Conservation (phyloP, 2,113 vertebrate species). For the Hydrochoerus hydrochaeris region DNA sequence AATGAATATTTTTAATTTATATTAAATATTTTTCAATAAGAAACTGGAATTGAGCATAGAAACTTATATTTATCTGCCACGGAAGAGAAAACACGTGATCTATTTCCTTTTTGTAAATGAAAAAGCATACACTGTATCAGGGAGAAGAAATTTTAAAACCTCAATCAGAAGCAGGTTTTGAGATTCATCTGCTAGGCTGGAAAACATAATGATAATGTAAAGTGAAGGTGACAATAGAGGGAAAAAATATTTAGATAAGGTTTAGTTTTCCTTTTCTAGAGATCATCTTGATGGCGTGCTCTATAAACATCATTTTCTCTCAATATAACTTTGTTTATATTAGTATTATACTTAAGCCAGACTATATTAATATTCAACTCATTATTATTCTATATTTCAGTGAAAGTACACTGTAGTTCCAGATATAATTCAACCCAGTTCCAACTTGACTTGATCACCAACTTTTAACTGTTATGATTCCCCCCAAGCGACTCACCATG, state of each 20-base stretch:
- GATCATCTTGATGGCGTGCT: constrained; percentile 63
- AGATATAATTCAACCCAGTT: constrained; percentile 60
- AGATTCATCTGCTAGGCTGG: constrained; percentile 62
- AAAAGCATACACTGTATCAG: constrained; percentile 52
- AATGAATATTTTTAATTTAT: constrained; percentile 62
- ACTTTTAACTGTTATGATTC: neutral
- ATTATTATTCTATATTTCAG: constrained; percentile 75
- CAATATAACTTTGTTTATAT: constrained; percentile 80
- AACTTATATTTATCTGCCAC: constrained; percentile 32
- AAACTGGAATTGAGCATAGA: constrained; percentile 58
- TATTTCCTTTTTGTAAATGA: constrained; percentile 60
- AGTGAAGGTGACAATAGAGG: constrained; percentile 54
- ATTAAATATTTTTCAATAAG: constrained; percentile 67
- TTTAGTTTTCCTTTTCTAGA: constrained; percentile 66
- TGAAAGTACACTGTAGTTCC: constrained; percentile 52
- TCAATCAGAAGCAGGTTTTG: constrained; percentile 67
- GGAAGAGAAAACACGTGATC: constrained; percentile 57
- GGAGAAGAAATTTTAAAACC: constrained; percentile 21
- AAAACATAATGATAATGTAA: constrained; percentile 68
- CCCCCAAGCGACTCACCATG: neutral
- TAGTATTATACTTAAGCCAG: constrained; percentile 77
- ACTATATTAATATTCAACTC: constrained; percentile 77
- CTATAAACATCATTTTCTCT: constrained; percentile 78
- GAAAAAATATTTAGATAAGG: constrained; percentile 72
- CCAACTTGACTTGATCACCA: constrained; percentile 8